Percentiles rank a stretch among this genome's conserved stretches.
Conservation (phyloP, 2,113 vertebrate genomes). For the Hippopotamus amphibius region DNA sequence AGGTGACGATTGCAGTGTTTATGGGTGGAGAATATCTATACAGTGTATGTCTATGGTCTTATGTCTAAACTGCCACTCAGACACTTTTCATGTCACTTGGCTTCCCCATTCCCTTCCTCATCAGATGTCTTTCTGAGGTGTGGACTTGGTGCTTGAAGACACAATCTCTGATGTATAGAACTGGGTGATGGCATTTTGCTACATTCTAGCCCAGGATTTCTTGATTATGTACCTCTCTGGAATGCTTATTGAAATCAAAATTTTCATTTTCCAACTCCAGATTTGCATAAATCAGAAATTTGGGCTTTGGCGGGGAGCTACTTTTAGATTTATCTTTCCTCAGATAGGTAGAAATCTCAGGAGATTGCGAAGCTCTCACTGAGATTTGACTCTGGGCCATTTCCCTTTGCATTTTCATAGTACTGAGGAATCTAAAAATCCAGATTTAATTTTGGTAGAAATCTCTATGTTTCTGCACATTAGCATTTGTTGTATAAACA, state of each 20-base stretch:
- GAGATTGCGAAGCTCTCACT: neutral
- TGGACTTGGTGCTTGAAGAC: neutral
- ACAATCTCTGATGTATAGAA: neutral
- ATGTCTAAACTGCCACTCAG: neutral
- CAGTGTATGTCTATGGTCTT: no score
- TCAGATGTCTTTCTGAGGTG: neutral
- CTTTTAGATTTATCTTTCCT: neutral
- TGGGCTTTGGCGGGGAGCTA: neutral
- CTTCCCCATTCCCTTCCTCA: neutral
- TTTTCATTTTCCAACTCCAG: neutral
- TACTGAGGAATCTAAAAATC: neutral
- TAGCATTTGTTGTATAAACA: neutral
- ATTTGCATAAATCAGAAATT: neutral
- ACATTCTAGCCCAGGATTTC: neutral
- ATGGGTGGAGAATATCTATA: neutral
- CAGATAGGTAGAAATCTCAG: neutral
- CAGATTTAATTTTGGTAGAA: neutral
- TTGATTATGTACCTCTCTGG: neutral
- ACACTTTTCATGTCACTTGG: neutral
- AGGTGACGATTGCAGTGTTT: neutral
- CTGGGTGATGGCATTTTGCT: neutral
- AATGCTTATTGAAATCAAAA: neutral
- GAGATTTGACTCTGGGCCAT: neutral
- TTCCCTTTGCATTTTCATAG: neutral
- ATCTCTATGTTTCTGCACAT: neutral